A percentile compares a stretch with the other conserved stretches of the same genome.
Conservation (phyloP, 2,113 vertebrate genomes). For the Clarias gariepinus region DNA sequence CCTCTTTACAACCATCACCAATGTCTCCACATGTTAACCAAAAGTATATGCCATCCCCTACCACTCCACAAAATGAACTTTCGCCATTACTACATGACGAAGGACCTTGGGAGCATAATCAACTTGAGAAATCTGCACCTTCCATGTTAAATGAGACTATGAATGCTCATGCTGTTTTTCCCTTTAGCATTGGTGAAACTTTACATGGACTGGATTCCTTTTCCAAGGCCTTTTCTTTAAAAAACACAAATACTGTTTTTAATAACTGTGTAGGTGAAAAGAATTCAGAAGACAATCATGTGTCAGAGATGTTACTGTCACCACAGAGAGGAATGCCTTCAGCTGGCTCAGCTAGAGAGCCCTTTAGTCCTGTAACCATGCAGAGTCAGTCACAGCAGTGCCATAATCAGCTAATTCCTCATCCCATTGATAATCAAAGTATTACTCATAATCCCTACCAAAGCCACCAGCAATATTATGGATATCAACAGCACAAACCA, state of each 20-base stretch:
- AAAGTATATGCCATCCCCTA: conserved; percentile 68
- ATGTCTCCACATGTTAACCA: conserved; percentile 79
- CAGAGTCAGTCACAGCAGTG: conserved; percentile 67
- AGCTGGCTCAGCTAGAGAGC: conserved; percentile 77
- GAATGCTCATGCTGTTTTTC: conserved; percentile 60
- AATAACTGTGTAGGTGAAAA: conserved; percentile 60
- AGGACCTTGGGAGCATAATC: conserved; percentile 53
- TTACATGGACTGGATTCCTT: conserved; percentile 84
- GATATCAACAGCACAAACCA: conserved; percentile 51
- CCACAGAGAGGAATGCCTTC: conserved; percentile 65
- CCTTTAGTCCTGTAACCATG: conserved; percentile 65
- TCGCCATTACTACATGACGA: conserved; percentile 71
- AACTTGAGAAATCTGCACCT: conserved; percentile 71
- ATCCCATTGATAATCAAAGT: conserved; percentile 31
- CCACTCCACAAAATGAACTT: conserved; percentile 63
- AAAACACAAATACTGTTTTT: conserved; percentile 78
- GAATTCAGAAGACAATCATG: conserved; percentile 69
- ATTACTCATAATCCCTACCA: conserved; percentile 36
- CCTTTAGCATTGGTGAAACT: conserved; percentile 67
- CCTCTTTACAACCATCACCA: conserved; percentile 74
- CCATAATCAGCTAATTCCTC: conserved; percentile 64
- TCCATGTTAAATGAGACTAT: conserved; percentile 58
- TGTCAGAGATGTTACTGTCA: conserved; percentile 50
- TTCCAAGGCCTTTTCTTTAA: conserved; percentile 82
- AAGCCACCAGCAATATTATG: conserved; percentile 50